A percentile compares a stretch with the other conserved stretches of the same genome.
Conservation (phyloP, 2,113 vertebrate genomes). For the Pseudopodoces humilis region DNA sequence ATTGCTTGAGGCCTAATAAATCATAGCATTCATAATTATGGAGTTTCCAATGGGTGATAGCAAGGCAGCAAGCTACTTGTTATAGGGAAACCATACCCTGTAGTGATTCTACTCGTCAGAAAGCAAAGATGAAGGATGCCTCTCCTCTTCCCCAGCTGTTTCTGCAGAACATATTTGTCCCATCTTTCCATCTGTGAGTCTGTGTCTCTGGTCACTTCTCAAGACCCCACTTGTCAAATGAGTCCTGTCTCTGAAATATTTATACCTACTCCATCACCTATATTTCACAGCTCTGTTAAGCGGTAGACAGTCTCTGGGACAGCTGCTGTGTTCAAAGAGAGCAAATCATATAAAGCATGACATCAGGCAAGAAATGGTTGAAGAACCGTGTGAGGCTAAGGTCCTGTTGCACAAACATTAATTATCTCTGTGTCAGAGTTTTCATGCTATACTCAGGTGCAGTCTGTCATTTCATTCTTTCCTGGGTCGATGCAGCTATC, state of each 20-base stretch:
- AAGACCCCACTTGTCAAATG: slow-evolving; percentile 15
- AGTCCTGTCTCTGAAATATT: slow-evolving; percentile 43
- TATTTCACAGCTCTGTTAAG: slow-evolving; percentile 38
- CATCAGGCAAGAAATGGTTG: neutral
- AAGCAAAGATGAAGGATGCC: neutral
- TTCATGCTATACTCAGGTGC: neutral
- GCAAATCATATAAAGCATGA: slow-evolving; percentile 7
- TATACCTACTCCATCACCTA: neutral
- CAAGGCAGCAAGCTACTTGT: neutral
- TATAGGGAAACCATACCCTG: neutral
- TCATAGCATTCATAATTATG: neutral
- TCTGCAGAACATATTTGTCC: neutral
- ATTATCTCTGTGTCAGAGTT: slow-evolving; percentile 43
- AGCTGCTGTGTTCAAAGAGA: slow-evolving; percentile 11
- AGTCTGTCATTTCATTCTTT: slow-evolving; percentile 5
- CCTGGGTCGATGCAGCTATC: slow-evolving; percentile 10
- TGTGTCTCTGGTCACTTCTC: neutral
- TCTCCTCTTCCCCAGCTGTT: neutral
- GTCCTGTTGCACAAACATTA: slow-evolving; percentile 36
- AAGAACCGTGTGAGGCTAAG: slow-evolving; percentile 37
- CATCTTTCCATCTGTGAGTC: neutral
- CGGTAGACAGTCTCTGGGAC: neutral
- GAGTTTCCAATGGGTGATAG: neutral
- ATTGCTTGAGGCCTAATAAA: slow-evolving; percentile 35
- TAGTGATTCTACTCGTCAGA: neutral